Evolutionary conservation across 2,888 invertebrate genomes (phyloP).

Genomic region (Morpho achilles): DNA sequence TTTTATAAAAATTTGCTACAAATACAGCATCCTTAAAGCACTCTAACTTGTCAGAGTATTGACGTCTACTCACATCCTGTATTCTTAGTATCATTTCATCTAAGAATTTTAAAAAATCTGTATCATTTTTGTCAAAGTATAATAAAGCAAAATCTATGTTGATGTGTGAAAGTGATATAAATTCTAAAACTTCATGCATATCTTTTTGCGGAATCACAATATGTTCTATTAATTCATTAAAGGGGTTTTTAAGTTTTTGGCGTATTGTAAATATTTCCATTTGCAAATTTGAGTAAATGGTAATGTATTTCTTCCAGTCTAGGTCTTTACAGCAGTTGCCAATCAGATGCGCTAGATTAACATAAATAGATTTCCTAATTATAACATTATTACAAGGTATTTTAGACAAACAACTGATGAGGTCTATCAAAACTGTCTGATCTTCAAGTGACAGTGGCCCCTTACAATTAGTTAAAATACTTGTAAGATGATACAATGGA

Average conservation of each 20-base stretch:
- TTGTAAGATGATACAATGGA: slow-evolving; percentile 53
- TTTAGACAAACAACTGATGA: slow-evolving; percentile 46
- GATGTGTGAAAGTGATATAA: slow-evolving; percentile 33
- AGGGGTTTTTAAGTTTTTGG: slow-evolving; percentile 31
- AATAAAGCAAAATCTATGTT: slow-evolving; percentile 47
- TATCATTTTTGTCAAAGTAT: slow-evolving; percentile 43
- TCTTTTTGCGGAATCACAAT: slow-evolving; percentile 34
- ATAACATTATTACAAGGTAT: slow-evolving; percentile 57
- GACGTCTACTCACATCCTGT: slow-evolving; percentile 42
- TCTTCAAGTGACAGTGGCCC: slow-evolving; percentile 23
- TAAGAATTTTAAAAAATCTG: slow-evolving; percentile 37
- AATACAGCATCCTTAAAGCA: slow-evolving; percentile 48
- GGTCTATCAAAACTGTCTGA: slow-evolving; percentile 28
- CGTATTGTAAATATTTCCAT: slow-evolving; percentile 29
- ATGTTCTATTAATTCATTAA: slow-evolving; percentile 32
- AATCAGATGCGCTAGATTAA: slow-evolving; percentile 49
- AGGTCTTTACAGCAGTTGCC: slow-evolving; percentile 42
- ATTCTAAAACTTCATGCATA: slow-evolving; percentile 35
- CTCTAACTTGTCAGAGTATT: slow-evolving; percentile 51
- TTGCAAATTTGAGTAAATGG: slow-evolving; percentile 40
- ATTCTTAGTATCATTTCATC: slow-evolving; percentile 41
- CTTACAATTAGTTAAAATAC: slow-evolving; percentile 39
- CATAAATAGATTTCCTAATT: slow-evolving; percentile 50
- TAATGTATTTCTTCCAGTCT: slow-evolving; percentile 43
- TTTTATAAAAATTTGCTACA: slow-evolving; percentile 40